A percentile compares a stretch with the other conserved stretches of the same genome.
Conservation (phyloP, 2,888 invertebrate genomes). For the Junonia oenone region DNA sequence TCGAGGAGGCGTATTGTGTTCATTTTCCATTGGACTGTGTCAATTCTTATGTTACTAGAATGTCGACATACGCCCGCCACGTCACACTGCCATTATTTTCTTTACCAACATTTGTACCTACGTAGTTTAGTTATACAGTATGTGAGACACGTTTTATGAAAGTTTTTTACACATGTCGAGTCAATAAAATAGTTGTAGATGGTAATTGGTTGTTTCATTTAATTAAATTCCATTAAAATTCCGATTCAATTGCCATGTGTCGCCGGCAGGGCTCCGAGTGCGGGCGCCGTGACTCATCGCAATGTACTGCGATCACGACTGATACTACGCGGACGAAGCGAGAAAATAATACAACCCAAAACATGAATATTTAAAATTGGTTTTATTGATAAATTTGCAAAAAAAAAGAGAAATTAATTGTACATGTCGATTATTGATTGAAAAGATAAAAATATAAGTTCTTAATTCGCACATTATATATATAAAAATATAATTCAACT, state of each 20-base stretch:
- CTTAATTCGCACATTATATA: conserved; percentile 73
- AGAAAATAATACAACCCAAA: conserved; percentile 30
- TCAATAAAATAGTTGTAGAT: conserved; percentile 74
- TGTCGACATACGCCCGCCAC: conserved; percentile 80
- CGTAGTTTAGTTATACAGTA: conserved; percentile 39
- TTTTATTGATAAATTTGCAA: conserved; percentile 78
- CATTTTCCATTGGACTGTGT: conserved; percentile 80
- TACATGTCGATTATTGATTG: conserved; percentile 78
- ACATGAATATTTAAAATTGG: conserved; percentile 69
- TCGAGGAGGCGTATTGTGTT: conserved; percentile 59
- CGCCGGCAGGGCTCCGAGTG: conserved; percentile 44
- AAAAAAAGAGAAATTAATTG: conserved; percentile 73
- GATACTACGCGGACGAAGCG: background rate
- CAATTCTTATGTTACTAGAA: conserved; percentile 83
- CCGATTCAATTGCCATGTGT: conserved; percentile 63
- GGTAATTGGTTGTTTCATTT: conserved; percentile 69
- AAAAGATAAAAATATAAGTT: conserved; percentile 76
- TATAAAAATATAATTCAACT: conserved; percentile 78
- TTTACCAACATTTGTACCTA: conserved; percentile 41
- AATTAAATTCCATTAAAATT: conserved; percentile 72
- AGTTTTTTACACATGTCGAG: conserved; percentile 58
- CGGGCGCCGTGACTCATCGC: conserved; percentile 46
- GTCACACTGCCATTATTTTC: conserved; percentile 63
- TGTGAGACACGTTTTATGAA: conserved; percentile 61
- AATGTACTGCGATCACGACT: background rate